Base-by-base conservation (phyloP, 1,140 invertebrate genomes). In the Macrobrachium rosenbergii region DNA sequence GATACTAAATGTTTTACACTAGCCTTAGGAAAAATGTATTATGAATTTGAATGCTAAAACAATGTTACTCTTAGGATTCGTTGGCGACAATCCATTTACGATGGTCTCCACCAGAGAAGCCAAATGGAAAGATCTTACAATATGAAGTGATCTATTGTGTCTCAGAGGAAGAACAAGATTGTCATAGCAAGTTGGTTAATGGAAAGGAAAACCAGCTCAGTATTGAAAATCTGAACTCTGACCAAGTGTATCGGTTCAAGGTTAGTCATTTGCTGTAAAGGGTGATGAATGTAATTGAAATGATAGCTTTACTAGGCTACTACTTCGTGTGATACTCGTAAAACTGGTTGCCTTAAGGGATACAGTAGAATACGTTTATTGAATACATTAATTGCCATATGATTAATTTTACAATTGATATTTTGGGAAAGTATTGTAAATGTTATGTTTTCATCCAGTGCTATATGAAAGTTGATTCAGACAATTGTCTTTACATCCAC, bases 171-270 rank as follows among this genome's bases (percentile, higher is more conserved):
- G 58, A 58, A n/a, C 19, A 45, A 17, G 10, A 69, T n/a, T 23
- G 80, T 60, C n/a, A 52, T 69, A 78, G 19, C 19, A 92, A 92
- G 64, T 88, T 91, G 5, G 90, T 92, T 11, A 90, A 92, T 89
- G 88, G 92, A 1, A 91, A 91, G 83, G 90, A 90, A 43, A 90
- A 92, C 17, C 93, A 96, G 90, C 94, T 94, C 87, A 92, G 93
- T 16, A 91, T 95, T 0, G 90, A 93, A 6, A 92, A 95, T 88
- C 91, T 96, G 0, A 91, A 92, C 7, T 91, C 93, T 16, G 94
- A 95, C 69, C 93, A 94, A 28, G 95, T 94, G 0, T 97, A 97
- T 89, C 95, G 93, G 88, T 96, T 97, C 90, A 93, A 95, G 92
- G 95, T 95, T 92, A 52, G 52, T 52, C 52, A 52, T 52, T 52